Conservation (phyloP, 2,797 vertebrate species). For the Eulemur rubriventer region DNA sequence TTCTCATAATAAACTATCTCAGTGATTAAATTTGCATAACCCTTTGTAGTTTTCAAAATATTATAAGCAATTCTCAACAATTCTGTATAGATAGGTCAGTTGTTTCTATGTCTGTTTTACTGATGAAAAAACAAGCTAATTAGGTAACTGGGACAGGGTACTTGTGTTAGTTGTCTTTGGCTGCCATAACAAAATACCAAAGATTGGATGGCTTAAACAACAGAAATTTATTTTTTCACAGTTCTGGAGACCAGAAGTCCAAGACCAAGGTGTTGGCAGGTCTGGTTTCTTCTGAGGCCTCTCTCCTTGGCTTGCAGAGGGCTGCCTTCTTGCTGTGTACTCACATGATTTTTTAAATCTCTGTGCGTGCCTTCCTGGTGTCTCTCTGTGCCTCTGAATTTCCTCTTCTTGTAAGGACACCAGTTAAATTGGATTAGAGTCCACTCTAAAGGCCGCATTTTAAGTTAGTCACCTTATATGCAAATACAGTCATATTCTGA, state of each 20-base stretch:
- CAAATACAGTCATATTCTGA: neutral
- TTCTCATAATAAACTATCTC: neutral
- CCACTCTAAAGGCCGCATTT: neutral
- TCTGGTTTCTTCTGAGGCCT: neutral
- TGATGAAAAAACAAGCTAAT: neutral
- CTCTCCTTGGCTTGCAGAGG: neutral
- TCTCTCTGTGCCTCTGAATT: neutral
- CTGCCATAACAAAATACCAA: neutral
- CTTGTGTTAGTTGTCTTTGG: neutral
- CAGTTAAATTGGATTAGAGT: neutral
- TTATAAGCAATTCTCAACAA: neutral
- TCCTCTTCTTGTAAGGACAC: neutral
- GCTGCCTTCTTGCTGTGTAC: neutral
- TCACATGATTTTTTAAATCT: neutral
- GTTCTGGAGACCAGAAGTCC: neutral
- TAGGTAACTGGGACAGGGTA: neutral
- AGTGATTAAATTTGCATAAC: neutral
- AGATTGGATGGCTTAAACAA: neutral
- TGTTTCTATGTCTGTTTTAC: neutral
- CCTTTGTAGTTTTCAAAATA: neutral
- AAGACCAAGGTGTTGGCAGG: neutral
- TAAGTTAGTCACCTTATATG: neutral
- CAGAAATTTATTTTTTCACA: neutral
- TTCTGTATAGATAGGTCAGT: neutral
- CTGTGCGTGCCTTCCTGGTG: neutral